Conservation (phyloP, 2,797 vertebrate genomes). For the Rhabdophis nuchalis region DNA sequence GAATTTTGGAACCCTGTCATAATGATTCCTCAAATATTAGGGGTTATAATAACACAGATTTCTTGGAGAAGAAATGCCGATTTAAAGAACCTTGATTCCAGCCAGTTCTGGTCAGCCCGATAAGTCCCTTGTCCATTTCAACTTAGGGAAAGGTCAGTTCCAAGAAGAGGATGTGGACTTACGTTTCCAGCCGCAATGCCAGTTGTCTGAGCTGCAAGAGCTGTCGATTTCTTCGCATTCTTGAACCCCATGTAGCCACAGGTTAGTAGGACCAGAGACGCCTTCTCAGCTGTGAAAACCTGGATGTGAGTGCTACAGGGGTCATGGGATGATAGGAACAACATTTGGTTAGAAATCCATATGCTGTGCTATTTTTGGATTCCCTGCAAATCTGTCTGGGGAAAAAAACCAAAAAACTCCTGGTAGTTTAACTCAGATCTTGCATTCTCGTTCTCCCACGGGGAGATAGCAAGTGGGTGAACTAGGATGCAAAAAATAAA, state of each 20-base stretch:
- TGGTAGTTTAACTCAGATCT: not conserved
- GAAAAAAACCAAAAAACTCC: not conserved
- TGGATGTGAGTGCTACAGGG: slow-evolving; percentile 87
- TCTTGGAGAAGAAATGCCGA: not conserved
- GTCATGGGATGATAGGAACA: not conserved
- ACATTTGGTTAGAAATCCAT: not conserved
- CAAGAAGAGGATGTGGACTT: slow-evolving; percentile 36
- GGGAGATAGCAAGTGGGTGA: not conserved
- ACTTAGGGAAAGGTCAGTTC: not conserved
- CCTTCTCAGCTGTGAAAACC: slow-evolving; percentile 74
- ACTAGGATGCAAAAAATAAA: not conserved
- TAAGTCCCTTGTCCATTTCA: not conserved
- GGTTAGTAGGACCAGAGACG: slow-evolving; percentile 73
- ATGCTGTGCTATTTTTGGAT: not conserved
- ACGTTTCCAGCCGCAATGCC: slow-evolving; percentile 84
- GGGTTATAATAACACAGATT: not conserved
- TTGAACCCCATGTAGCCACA: slow-evolving; percentile 92
- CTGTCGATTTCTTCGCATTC: slow-evolving; percentile 86
- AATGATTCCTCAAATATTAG: not conserved
- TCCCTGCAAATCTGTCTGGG: rapidly evolving
- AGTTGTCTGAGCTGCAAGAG: slow-evolving; percentile 85
- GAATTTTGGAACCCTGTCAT: no score
- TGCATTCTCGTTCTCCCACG: not conserved
- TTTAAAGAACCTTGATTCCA: not conserved
- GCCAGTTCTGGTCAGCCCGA: not conserved